Conservation (phyloP, 2,888 invertebrate species). For the Rotaria sp. region DNA sequence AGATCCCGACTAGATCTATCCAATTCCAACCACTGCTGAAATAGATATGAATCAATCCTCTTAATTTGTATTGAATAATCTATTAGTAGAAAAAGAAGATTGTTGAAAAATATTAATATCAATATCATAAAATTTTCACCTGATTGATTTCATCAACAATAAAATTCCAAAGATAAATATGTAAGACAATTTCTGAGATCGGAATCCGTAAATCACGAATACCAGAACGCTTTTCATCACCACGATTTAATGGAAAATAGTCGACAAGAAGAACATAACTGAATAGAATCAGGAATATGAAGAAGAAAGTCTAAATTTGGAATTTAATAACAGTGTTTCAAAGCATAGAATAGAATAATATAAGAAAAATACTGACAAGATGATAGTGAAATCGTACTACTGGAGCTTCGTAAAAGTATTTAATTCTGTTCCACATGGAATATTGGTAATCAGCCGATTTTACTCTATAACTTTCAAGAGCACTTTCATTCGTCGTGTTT, state of each 20-base stretch:
- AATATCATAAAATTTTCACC: background rate
- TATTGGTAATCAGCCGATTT: background rate
- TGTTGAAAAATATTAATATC: background rate
- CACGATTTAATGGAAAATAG: background rate
- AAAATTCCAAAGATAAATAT: background rate
- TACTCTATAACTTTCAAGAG: background rate
- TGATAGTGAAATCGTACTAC: background rate
- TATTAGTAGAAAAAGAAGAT: background rate
- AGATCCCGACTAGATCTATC: background rate
- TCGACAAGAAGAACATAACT: slow-evolving; percentile 21
- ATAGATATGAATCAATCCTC: background rate
- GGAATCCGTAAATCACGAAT: background rate
- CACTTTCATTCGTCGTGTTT: background rate
- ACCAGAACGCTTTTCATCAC: background rate
- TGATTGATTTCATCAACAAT: background rate
- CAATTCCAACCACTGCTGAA: background rate
- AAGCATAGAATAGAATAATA: background rate
- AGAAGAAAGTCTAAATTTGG: background rate
- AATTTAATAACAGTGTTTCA: background rate
- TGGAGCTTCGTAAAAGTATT: background rate
- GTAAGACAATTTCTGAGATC: background rate
- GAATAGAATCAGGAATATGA: background rate
- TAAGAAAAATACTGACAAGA: background rate
- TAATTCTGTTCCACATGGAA: background rate
- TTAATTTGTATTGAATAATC: background rate